These are phyloP conservation scores for Gymnoscelis rufifasciata DNA, from an alignment of 2,888 invertebrate genomes.

Conservation along the genomic window DNA sequence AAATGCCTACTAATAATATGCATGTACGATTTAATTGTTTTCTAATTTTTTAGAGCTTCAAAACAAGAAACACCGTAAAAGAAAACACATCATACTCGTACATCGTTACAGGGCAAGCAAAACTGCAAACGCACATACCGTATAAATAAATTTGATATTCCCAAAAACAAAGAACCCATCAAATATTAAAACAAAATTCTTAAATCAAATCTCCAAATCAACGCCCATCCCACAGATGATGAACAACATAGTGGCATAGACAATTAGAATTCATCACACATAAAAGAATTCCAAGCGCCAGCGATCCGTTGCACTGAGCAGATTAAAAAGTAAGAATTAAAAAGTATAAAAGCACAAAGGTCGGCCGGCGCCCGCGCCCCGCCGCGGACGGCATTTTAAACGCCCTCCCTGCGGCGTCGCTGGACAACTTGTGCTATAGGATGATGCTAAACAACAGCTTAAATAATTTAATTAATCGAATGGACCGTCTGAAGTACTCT, in stretches of 20 bases:
- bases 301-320: slow-evolving; percentile 32
- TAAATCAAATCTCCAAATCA: neutral
- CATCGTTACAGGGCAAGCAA: no score
- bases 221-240: neutral
- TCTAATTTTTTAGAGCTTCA: no score
- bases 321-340: slow-evolving; percentile 34
- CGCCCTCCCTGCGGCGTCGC: slow-evolving; percentile 60
- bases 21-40: no score
- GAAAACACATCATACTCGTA: no score
- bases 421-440: slow-evolving; percentile 40
- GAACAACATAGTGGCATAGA: slow-evolving; percentile 2
- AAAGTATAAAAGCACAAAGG: slow-evolving; percentile 51
- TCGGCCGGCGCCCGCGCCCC: slow-evolving; percentile 70
- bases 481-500: no score
- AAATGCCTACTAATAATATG: no score
- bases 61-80: no score
- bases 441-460: slow-evolving; percentile 26
- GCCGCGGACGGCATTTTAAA: slow-evolving; percentile 60
- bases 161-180: neutral
- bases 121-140: no score
- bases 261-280: slow-evolving; percentile 15
- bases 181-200: neutral
- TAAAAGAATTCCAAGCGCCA: slow-evolving; percentile 24
- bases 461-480: no score
- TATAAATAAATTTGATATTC: no score